Base-by-base conservation (phyloP, 2,888 invertebrate species). In the Chrysotoxum bicinctum region DNA sequence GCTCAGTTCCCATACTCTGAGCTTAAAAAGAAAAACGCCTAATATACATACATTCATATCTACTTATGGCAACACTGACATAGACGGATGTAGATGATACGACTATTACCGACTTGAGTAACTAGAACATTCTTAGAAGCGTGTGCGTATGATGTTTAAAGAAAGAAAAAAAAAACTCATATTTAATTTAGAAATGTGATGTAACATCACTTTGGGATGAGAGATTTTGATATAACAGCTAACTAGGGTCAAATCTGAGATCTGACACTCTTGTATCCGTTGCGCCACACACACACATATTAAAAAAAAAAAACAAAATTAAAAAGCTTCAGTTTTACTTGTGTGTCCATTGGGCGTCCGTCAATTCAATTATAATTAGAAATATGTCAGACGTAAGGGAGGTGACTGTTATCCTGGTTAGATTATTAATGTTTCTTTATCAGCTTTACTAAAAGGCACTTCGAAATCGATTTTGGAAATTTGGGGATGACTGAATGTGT, bases 141-240 rank as follows among this genome's bases (percentile, higher is more conserved):
- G 60, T 54, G 52, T 69, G 78, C 56, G 74, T 69, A n/a, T n/a
- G n/a, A n/a, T n/a, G 77, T n/a, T 50, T 66, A 50, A 66, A 30
- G 45, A 32, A 50, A 45, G 3, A 19, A 1, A 43, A 40, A 40
- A 19, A 19, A 14, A 50, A 37, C 64, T 56, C 26, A 43, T 64
- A 64, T 74, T 75, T 84, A 80, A 84, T 80, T 84, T 62, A 56
- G 62, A 43, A 60, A 64, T 79, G 68, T 84, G 79, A 84, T 75
- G 84, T 84, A 80, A 84, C 75, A 84, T 70, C 79, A 70, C 79
- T 75, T 35, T 50, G 32, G 12, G 45, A 68, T 75, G 64, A 74
- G 64, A 66, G 56, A 40, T 70, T 56, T 70, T 26, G 19, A 40
- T 77, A 43, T 43, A 48, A 21, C 35, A 50, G 66, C 35, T 37